Evolutionary conservation across 2,888 invertebrate species (phyloP).

Genomic region (Pristionchus fissidentatus): DNA sequence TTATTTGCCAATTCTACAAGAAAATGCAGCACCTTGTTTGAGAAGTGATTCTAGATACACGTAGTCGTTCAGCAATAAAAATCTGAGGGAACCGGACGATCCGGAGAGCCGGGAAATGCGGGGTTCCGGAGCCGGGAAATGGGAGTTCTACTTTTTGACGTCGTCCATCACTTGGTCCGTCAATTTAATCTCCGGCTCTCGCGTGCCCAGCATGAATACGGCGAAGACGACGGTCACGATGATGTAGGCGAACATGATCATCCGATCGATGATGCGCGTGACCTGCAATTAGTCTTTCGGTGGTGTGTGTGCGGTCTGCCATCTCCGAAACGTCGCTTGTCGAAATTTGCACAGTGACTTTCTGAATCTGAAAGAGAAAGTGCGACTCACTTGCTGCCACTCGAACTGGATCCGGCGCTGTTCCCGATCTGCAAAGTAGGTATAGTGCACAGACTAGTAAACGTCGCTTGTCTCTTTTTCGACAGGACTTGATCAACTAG

Average conservation of each 20-base stretch:
- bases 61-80: too few species aligned
- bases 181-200: slow-evolving; percentile 64
- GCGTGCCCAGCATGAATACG: slow-evolving; percentile 65
- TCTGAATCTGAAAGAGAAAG: neutral
- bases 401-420: slow-evolving; percentile 69
- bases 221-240: slow-evolving; percentile 67
- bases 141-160: slow-evolving; percentile 52
- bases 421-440: slow-evolving; percentile 62
- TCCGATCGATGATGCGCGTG: slow-evolving; percentile 69
- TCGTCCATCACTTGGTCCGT: slow-evolving; percentile 68
- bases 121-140: neutral
- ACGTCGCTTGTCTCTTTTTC: slow-evolving; percentile 21
- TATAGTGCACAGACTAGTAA: neutral
- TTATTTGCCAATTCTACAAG: neutral
- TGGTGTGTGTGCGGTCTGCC: neutral
- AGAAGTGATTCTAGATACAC: neutral
- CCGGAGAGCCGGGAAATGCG: neutral
- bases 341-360: neutral
- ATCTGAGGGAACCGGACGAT: too few species aligned
- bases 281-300: slow-evolving; percentile 49
- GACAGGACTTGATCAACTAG: neutral
- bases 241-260: slow-evolving; percentile 71
- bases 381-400: slow-evolving; percentile 66
- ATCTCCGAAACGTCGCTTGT: neutral
- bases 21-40: slow-evolving; percentile 33